Conservation (phyloP, 2,113 vertebrate species). For the Pelusios castaneus region DNA sequence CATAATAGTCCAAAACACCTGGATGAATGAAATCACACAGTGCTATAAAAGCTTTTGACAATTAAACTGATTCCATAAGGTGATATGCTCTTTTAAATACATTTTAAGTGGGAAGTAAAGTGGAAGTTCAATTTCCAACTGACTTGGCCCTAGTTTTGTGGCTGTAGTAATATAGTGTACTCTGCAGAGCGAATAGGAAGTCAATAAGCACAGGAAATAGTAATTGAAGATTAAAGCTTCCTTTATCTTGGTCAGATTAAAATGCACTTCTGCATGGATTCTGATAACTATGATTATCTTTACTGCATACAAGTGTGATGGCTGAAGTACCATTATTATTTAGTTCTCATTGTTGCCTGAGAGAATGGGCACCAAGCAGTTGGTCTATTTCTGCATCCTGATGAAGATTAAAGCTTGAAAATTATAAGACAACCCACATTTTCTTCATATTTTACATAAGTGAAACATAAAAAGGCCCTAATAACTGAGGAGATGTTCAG, state of each 20-base stretch:
- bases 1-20: neutral
- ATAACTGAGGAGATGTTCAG: neutral
- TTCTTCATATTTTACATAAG: neutral
- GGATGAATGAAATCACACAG: neutral
- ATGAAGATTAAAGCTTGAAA: conserved; percentile 52
- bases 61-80: neutral
- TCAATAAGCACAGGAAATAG: conserved; percentile 8
- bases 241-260: neutral
- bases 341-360: neutral
- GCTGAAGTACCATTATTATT: conserved; percentile 26
- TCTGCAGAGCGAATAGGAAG: conserved; percentile 24
- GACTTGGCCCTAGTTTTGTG: conserved; percentile 25
- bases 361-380: neutral
- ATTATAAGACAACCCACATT: neutral
- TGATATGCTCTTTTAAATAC: neutral
- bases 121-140: neutral
- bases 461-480: conserved; percentile 2
- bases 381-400: conserved; percentile 5
- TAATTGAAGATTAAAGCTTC: conserved; percentile 53
- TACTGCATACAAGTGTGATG: conserved; percentile 10
- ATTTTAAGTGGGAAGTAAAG: conserved; percentile 11
- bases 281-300: conserved; percentile 41
- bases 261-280: conserved; percentile 25
- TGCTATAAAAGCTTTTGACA: neutral
- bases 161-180: neutral